Evolutionary conservation across 2,113 vertebrate species (phyloP), one percentile per base, ranked within the genome.

Genomic region (Cyanoderma ruficeps): DNA sequence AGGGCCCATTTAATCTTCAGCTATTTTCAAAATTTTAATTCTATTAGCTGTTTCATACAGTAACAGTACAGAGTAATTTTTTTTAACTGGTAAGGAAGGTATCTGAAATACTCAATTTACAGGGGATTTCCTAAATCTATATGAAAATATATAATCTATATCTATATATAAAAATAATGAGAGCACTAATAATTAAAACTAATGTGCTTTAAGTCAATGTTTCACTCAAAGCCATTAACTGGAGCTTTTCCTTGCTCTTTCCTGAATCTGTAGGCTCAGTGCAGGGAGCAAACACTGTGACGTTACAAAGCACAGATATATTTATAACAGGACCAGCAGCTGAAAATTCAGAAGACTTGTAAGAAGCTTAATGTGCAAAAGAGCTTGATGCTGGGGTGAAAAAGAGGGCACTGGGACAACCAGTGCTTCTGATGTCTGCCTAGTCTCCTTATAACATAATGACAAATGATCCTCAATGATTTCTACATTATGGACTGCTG

Each of bases 341-440:
- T 94, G 86, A 90, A 93, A 96, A 92, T 87, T 87, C 77, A 63
- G 81, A 93, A 76, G 92, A 80, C 74, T 89, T 69, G 15, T 95
- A 96, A 96, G 96, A 94, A 96, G 96, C 92, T 96, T 97, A 96
- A 87, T 55, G 74, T 89, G 88, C 77, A 91, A 76, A 24, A 94
- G 77, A 89, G 88, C 94, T 92, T 92, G 92, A 84, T 89, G 92
- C 49, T 76, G 83, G 89, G 95, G 95, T 94, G 94, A 97, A 94
- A 84, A 69, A 23, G 69, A 96, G 96, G 94, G 89, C 94, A 97
- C 72, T 95, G 69, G 96, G 96, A 96, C 90, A 94, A 53, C 56
- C 13, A 81, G 42, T 33, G 74, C 81, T 92, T 82, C 81, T 92
- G 83, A 65, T 89, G 89, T 70, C 87, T 85, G 80, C 59, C 41